A percentile compares a stretch with the other conserved stretches of the same genome.
These are phyloP conservation scores for Lepidostoma basale DNA, from an alignment of 1,140 invertebrate genomes.

Conservation along the genomic window DNA sequence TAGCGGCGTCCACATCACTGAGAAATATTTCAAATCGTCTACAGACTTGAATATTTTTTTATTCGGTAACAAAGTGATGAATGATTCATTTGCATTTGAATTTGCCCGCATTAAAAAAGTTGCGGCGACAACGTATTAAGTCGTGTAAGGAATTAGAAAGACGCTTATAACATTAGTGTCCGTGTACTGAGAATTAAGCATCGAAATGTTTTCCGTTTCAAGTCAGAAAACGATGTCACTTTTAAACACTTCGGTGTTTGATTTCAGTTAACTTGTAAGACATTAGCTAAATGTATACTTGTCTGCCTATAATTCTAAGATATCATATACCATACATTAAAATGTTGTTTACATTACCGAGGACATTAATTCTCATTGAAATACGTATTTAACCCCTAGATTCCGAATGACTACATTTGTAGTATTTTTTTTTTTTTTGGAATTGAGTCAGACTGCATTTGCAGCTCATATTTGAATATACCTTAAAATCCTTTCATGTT, in stretches of 20 bases:
- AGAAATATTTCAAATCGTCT: conserved; percentile 25
- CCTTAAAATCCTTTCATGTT: too few relatives aligned
- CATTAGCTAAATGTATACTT: not conserved
- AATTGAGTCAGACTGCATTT: too few relatives aligned
- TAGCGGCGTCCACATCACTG: conserved; percentile 24
- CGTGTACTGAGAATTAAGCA: too few relatives aligned
- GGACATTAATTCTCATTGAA: too few relatives aligned
- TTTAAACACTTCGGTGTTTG: not conserved
- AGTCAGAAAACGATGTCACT: not conserved
- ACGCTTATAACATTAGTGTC: conserved; percentile 32
- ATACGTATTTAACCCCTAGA: too few relatives aligned
- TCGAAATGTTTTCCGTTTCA: too few relatives aligned
- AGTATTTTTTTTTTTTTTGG: too few relatives aligned
- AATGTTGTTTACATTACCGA: too few relatives aligned
- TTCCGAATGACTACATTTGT: too few relatives aligned
- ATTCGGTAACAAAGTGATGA: conserved; percentile 21
- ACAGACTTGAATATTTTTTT: conserved; percentile 26
- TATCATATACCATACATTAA: not conserved
- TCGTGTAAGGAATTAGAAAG: conserved; percentile 22
- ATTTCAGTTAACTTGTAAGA: not conserved
- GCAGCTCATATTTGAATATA: too few relatives aligned
- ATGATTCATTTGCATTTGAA: conserved; percentile 37
- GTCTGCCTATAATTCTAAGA: not conserved
- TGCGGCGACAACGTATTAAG: not conserved
- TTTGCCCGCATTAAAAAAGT: conserved; percentile 19